Percentiles rank a stretch among this genome's conserved stretches.
Conservation (phyloP, 2,797 vertebrate species). For the Urophycis tenuis region DNA sequence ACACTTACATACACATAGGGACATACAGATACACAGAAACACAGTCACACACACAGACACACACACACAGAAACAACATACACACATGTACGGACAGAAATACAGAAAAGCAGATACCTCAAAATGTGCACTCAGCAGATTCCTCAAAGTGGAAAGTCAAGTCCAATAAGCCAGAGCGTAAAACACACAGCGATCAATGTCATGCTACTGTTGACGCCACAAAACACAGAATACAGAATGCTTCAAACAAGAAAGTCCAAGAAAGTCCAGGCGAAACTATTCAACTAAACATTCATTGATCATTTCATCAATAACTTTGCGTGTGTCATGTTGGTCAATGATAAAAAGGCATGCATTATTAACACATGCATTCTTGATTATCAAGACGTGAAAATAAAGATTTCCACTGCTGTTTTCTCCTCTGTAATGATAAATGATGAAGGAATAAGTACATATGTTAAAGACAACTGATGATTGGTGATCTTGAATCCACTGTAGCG, state of each 20-base stretch:
- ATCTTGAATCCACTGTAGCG: too few species aligned
- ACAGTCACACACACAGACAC: slow-evolving; percentile 14
- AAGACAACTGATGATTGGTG: too few species aligned
- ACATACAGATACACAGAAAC: slow-evolving; percentile 34
- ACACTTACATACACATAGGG: background rate
- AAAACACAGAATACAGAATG: slow-evolving; percentile 8
- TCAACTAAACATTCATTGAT: too few species aligned
- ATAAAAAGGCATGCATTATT: background rate
- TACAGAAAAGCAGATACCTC: slow-evolving; percentile 25
- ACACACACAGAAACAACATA: slow-evolving; percentile 21
- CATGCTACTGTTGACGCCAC: slow-evolving; percentile 21
- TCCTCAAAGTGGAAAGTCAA: slow-evolving; percentile 10
- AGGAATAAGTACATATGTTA: too few species aligned
- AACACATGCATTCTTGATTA: background rate
- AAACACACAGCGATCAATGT: slow-evolving; percentile 31
- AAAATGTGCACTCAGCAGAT: slow-evolving; percentile 33
- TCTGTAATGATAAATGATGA: background rate
- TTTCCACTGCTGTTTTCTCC: background rate
- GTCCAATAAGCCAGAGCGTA: slow-evolving; percentile 27
- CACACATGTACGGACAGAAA: slow-evolving; percentile 27
- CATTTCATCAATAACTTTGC: slow-evolving; percentile 7
- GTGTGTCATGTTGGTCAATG: slow-evolving; percentile 5
- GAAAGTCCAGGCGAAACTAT: slow-evolving; percentile 13
- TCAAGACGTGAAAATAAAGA: background rate
- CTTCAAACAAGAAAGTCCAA: background rate